These are phyloP conservation scores for Dipodomys merriami DNA, from an alignment of 2,113 vertebrate species.

Conservation along the genomic window DNA sequence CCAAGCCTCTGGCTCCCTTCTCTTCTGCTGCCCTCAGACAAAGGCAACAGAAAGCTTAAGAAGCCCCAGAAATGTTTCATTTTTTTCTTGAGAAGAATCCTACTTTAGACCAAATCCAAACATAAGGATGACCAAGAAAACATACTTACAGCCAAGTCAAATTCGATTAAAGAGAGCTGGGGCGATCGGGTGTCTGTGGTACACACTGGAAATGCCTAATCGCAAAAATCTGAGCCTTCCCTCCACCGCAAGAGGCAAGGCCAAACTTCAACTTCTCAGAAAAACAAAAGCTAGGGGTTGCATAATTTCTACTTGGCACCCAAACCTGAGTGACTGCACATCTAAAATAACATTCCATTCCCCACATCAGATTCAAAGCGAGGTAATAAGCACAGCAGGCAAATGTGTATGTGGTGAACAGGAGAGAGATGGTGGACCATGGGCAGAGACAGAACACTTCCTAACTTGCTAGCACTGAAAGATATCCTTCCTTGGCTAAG, in stretches of 20 bases:
- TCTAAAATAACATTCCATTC: constrained; percentile 67
- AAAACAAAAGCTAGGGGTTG: constrained; percentile 63
- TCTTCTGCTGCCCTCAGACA: background rate
- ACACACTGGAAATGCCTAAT: background rate
- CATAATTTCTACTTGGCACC: constrained; percentile 69
- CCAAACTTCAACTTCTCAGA: constrained; percentile 50
- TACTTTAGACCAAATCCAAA: constrained; percentile 12
- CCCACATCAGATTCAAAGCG: constrained; percentile 34
- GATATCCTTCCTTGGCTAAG: background rate
- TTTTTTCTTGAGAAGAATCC: background rate
- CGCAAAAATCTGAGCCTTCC: constrained; percentile 9
- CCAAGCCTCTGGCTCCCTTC: background rate
- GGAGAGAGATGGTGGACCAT: accelerated
- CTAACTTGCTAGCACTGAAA: accelerated
- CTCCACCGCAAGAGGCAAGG: background rate
- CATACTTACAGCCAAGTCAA: constrained; percentile 51
- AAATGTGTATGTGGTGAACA: background rate
- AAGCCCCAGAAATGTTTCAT: background rate
- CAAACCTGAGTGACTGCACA: constrained; percentile 47
- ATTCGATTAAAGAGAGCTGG: background rate
- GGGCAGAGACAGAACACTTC: background rate
- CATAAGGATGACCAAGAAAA: constrained; percentile 35
- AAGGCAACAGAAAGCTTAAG: background rate
- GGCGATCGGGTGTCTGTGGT: background rate
- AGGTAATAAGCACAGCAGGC: background rate